Conservation (phyloP, 2,888 invertebrate genomes). For the Sinopyrophorus schimmeli region DNA sequence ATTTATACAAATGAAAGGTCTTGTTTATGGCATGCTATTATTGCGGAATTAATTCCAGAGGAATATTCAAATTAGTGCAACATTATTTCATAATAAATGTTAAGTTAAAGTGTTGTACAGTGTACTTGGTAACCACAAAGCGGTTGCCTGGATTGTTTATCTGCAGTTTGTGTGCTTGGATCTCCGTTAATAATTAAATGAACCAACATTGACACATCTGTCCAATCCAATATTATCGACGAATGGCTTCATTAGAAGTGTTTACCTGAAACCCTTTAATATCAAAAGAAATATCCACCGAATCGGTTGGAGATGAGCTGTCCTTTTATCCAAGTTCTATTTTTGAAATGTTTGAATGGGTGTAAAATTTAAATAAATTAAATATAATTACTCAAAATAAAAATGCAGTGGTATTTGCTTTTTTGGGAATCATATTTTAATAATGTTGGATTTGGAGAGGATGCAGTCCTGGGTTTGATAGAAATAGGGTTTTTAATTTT, state of each 20-base stretch:
- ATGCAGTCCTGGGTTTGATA: too few relatives aligned
- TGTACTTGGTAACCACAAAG: conserved; percentile 17
- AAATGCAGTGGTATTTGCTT: background rate
- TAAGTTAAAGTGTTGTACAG: conserved; percentile 9
- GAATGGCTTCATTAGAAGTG: conserved; percentile 12
- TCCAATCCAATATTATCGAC: conserved; percentile 22
- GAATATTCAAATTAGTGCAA: conserved; percentile 12
- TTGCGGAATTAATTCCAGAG: conserved; percentile 7
- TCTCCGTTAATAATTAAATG: conserved; percentile 19
- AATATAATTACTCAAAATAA: background rate
- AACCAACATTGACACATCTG: conserved; percentile 20
- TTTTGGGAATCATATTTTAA: background rate
- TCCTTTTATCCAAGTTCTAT: too few relatives aligned
- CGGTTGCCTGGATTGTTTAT: conserved; percentile 23
- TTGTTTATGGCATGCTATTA: too few relatives aligned
- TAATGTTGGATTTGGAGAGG: too few relatives aligned
- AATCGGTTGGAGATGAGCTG: too few relatives aligned
- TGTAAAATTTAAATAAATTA: background rate
- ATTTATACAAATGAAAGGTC: too few relatives aligned
- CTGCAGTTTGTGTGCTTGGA: conserved; percentile 14
- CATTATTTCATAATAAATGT: conserved; percentile 10
- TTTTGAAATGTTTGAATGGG: too few relatives aligned
- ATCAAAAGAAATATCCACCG: too few relatives aligned
- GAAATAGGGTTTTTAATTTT: too few relatives aligned
- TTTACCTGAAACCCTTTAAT: too few relatives aligned